These are phyloP conservation scores for Gallinago paraguaiae DNA, from an alignment of 2,113 vertebrate genomes.

Conservation along the genomic window DNA sequence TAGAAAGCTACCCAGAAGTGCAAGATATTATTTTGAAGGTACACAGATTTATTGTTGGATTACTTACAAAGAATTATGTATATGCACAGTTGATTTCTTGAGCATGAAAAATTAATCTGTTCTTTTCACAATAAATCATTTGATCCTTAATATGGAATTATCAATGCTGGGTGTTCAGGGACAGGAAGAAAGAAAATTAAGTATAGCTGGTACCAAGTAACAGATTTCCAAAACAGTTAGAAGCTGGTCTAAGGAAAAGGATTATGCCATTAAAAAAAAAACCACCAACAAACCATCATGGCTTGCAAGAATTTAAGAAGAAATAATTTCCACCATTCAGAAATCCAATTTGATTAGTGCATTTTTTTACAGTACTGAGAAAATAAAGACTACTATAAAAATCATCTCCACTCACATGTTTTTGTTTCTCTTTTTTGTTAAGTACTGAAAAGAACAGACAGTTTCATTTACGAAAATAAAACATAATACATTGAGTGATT, in stretches of 20 bases:
- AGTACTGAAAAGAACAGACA: neutral
- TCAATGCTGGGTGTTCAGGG: neutral
- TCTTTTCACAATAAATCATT: neutral
- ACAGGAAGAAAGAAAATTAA: neutral
- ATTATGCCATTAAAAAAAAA: neutral
- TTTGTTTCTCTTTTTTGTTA: neutral
- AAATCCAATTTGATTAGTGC: neutral
- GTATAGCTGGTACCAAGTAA: neutral
- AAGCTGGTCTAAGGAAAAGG: neutral
- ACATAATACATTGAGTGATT: neutral
- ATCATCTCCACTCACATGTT: neutral
- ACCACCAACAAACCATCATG: neutral
- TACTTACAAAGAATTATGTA: neutral
- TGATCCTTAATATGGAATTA: neutral
- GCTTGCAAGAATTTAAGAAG: neutral
- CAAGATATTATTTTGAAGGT: neutral
- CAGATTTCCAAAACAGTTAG: neutral
- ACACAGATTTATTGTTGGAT: neutral
- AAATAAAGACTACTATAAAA: neutral
- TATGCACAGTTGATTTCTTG: neutral
- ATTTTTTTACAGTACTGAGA: neutral
- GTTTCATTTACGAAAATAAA: slow-evolving; percentile 1
- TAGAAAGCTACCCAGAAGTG: neutral
- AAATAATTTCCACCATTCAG: neutral
- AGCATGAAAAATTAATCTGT: neutral